Percentiles rank a stretch among this genome's conserved stretches.
These are phyloP conservation scores for Lophochroa leadbeateri DNA, from an alignment of 2,113 vertebrate genomes.

Conservation along the genomic window DNA sequence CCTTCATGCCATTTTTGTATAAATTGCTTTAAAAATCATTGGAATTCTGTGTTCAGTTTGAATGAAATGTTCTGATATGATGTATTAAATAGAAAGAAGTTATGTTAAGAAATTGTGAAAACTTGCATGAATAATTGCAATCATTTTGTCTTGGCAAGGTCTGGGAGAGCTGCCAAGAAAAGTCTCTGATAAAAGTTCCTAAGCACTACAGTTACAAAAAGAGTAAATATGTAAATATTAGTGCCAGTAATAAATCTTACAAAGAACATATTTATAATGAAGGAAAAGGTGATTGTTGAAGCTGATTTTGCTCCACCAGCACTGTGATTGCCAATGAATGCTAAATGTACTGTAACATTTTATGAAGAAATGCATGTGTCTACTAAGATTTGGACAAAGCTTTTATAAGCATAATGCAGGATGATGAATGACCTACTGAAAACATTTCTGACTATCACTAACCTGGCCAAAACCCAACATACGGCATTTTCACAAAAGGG, in stretches of 20 bases:
- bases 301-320: not conserved
- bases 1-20: not conserved
- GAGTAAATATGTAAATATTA: slow-evolving; percentile 40
- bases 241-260: not conserved
- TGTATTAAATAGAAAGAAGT: not conserved
- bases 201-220: not conserved
- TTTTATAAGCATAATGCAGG: not conserved
- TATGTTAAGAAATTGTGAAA: not conserved
- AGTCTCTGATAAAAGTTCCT: not conserved
- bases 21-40: not conserved
- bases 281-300: not conserved
- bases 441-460: not conserved
- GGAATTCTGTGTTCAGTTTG: not conserved
- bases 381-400: not conserved
- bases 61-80: not conserved
- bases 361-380: not conserved
- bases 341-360: not conserved
- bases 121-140: slow-evolving; percentile 4
- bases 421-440: not conserved
- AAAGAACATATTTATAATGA: not conserved
- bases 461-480: not conserved
- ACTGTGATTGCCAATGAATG: not conserved
- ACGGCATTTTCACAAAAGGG: not conserved
- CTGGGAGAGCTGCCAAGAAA: slow-evolving; percentile 42
- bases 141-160: not conserved